Evolutionary conservation across 2,113 vertebrate species (phyloP).

Genomic region (Nannobrachium achirus): DNA sequence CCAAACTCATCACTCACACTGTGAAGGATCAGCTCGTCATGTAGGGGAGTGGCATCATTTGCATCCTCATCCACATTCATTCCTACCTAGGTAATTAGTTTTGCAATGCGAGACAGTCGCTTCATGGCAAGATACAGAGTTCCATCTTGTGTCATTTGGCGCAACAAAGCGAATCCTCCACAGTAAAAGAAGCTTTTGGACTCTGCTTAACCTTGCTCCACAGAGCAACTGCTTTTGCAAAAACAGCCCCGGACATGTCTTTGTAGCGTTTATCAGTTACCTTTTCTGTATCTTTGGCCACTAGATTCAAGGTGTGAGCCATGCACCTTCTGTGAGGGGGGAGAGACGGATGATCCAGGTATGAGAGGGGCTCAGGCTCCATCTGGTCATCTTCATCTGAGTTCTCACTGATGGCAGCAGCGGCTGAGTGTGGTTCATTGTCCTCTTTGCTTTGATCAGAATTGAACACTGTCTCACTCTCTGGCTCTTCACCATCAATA

Average conservation of each 20-base stretch:
- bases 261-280: conserved; percentile 28
- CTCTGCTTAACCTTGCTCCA: conserved; percentile 22
- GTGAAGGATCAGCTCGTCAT: conserved; percentile 24
- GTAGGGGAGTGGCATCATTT: conserved; percentile 8
- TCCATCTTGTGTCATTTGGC: conserved; percentile 12
- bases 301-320: conserved; percentile 37
- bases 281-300: conserved; percentile 23
- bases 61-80: neutral
- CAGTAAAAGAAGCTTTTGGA: conserved; percentile 22
- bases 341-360: conserved; percentile 10
- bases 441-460: neutral
- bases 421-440: neutral
- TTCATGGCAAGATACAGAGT: conserved; percentile 23
- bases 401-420: conserved; percentile 17
- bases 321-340: conserved; percentile 35
- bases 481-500: neutral
- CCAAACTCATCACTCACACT: conserved; percentile 30
- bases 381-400: conserved; percentile 22
- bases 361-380: conserved; percentile 27
- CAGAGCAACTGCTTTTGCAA: conserved; percentile 33
- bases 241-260: conserved; percentile 19
- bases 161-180: conserved; percentile 28
- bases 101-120: conserved; percentile 25
- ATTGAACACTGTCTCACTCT: conserved; percentile 4
- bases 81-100: conserved; percentile 13